These are phyloP conservation scores for Microctonus aethiopoides DNA, from an alignment of 2,888 invertebrate species.

Conservation along the genomic window DNA sequence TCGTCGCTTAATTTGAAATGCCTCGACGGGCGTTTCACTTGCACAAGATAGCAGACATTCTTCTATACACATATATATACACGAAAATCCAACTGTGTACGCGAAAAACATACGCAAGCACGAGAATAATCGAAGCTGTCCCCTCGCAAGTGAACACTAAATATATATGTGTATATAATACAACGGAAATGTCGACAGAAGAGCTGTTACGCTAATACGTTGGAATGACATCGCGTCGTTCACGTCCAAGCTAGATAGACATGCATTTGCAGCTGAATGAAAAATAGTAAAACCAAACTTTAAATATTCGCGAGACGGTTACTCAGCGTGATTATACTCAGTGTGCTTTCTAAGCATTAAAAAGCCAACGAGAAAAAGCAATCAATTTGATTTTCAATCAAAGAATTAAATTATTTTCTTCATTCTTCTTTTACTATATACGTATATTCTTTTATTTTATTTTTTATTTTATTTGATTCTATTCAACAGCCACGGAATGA, in stretches of 20 bases:
- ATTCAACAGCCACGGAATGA: constrained; percentile 23
- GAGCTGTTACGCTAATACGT: constrained; percentile 52
- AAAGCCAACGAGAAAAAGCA: constrained; percentile 17
- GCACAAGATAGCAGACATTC: neutral
- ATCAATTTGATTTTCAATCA: constrained; percentile 34
- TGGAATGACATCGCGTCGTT: constrained; percentile 46
- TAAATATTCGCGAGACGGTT: constrained; percentile 57
- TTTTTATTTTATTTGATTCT: constrained; percentile 15
- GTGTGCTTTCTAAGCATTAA: constrained; percentile 36
- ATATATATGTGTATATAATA: constrained; percentile 17
- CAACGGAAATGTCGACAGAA: constrained; percentile 44
- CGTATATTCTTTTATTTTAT: neutral
- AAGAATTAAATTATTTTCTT: constrained; percentile 30
- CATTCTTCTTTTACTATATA: constrained; percentile 18
- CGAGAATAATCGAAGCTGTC: constrained; percentile 27
- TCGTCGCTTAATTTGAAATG: constrained; percentile 31
- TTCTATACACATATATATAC: neutral
- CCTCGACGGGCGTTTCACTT: constrained; percentile 22
- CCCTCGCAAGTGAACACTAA: neutral
- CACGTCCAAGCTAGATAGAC: constrained; percentile 19
- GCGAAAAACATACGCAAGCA: constrained; percentile 14
- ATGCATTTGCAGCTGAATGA: constrained; percentile 41
- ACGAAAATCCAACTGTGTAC: neutral
- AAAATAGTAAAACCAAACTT: constrained; percentile 61
- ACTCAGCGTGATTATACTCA: constrained; percentile 56